Base-by-base conservation (phyloP, 1,140 invertebrate genomes). In the Elysia chlorotica region DNA sequence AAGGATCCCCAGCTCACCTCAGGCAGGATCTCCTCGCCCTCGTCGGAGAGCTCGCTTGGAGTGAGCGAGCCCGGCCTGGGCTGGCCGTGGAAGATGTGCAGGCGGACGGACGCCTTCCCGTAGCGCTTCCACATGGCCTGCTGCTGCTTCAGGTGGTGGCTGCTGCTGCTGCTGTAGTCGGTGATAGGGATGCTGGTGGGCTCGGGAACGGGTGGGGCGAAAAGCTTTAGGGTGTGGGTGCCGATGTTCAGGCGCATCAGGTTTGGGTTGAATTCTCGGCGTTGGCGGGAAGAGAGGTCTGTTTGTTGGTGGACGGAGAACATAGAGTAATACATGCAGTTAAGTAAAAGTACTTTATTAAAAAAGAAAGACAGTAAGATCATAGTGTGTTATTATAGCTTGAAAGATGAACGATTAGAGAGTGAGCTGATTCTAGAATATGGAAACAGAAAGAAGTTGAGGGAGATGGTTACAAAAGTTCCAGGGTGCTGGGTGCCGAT, bases 1-100 rank as follows among this genome's bases (percentile, higher is more conserved):
- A 19, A 65, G 2, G 17, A 21, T 41, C 25, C 37, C 23, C 2
- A 25, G n/a, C 68, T 62, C 75, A 84, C 83, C 80, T 85, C 79
- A 41, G 83, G 83, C n/a, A 84, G 38, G 30, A 79, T 78, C 5
- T 83, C 85, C 54, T 86, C 83, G 25, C 78, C 80, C 70, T 86
- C 81, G 65, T 86, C 84, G n/a, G 83, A 83, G 6, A 76, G 53
- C 30, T 86, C 84, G 79, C 83, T 86, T 5, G 84, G 84, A 31
- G 85, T 85, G 3, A 86, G 74, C 17, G 84, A 86, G 0, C 85
- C 83, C 14, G 85, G 83, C 1, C 82, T 76, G 4, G 83, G 80
- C 25, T 76, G 70, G 48, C 82, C 83, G 37, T 82, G 80, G 78
- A 86, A 86, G n/a, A 87, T 80, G 68, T 86, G 77, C 0, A 87